Percentiles rank a stretch among this genome's conserved stretches.
Conservation (phyloP, 2,888 invertebrate species). For the Rugalucina vietnamica region DNA sequence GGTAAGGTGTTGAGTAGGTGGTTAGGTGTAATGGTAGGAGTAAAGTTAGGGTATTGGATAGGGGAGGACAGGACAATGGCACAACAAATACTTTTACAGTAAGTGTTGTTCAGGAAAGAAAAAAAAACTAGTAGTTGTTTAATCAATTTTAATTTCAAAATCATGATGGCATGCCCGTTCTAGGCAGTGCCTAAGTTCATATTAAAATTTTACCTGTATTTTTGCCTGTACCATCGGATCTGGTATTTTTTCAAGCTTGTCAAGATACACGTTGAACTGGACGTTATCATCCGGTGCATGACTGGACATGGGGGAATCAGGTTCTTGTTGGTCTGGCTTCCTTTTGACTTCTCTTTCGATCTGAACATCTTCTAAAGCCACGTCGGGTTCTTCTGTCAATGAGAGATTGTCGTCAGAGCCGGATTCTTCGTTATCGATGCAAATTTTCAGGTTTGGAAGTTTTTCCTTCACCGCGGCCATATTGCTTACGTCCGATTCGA, state of each 20-base stretch:
- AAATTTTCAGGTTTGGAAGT: constrained; percentile 80
- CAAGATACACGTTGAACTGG: constrained; percentile 73
- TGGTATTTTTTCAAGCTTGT: constrained; percentile 44
- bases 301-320: not conserved
- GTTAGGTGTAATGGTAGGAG: too few relatives aligned
- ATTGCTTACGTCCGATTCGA: constrained; percentile 9
- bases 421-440: constrained; percentile 78
- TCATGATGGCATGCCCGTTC: too few relatives aligned
- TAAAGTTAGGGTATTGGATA: too few relatives aligned
- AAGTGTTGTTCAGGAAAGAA: too few relatives aligned
- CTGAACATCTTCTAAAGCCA: constrained; percentile 59
- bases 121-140: too few relatives aligned
- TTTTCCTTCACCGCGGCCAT: constrained; percentile 73
- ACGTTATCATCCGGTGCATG: constrained; percentile 58
- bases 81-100: too few relatives aligned
- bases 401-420: constrained; percentile 64
- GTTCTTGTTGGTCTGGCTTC: not conserved
- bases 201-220: not conserved
- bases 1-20: too few relatives aligned
- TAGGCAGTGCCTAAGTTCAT: too few relatives aligned
- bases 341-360: constrained; percentile 17
- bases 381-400: constrained; percentile 60
- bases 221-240: not conserved
- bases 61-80: too few relatives aligned
- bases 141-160: too few relatives aligned